Evolutionary conservation across 2,113 vertebrate species (phyloP).

Genomic region (Vulpes ferrilata): DNA sequence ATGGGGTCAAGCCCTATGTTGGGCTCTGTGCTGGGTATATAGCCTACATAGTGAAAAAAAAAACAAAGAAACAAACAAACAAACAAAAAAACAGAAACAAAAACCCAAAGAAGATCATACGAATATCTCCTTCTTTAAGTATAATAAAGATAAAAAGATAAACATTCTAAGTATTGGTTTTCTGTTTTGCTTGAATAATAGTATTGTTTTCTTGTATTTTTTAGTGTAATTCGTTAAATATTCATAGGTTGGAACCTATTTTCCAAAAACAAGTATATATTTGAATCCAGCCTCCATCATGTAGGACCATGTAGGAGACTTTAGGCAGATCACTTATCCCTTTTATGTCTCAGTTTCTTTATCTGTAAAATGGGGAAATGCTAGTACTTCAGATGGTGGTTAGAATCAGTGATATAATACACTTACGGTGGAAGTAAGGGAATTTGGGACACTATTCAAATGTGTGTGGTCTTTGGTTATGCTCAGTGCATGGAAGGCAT

Average conservation of each 20-base stretch:
- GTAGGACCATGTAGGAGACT: neutral
- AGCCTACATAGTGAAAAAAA: neutral
- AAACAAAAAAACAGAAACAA: too few species aligned
- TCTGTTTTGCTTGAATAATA: neutral
- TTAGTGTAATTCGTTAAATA: neutral
- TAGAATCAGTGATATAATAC: neutral
- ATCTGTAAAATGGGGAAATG: neutral
- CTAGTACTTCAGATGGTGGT: neutral
- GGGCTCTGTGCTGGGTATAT: neutral
- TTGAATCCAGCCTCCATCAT: neutral
- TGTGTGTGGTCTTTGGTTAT: neutral
- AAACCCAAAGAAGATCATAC: neutral
- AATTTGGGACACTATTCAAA: neutral
- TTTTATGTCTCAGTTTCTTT: neutral
- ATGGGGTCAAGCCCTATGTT: neutral
- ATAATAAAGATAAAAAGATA: neutral
- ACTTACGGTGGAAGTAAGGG: neutral
- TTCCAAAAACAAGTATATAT: neutral
- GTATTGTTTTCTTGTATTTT: neutral
- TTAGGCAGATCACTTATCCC: neutral
- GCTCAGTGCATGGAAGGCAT: neutral
- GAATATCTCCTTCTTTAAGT: neutral
- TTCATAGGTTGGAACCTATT: neutral
- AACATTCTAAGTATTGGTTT: neutral
- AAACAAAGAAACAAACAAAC: too few species aligned